Evolutionary conservation across 1,140 invertebrate species (phyloP), one percentile per base, ranked within the genome.

Genomic region (Anagrus nilaparvatae): DNA sequence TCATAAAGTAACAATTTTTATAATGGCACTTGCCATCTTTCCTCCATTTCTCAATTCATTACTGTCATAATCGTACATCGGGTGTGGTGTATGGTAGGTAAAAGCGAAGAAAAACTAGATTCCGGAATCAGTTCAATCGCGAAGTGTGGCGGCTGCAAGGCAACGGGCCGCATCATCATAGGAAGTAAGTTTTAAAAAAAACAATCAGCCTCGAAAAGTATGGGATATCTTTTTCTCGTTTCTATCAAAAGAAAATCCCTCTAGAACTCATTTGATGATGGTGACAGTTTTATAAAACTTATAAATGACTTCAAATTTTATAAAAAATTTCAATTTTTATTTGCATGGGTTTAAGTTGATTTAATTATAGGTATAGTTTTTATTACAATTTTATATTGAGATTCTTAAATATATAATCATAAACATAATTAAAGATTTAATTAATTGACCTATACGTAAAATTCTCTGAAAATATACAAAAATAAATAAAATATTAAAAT

Each of bases 21-120:
- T 21, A 23, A 42, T n/a, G 30, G 33, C 44, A 34, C 12, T 19
- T 29, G 45, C 35, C 45, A 39, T 47, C 44, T 54, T 58, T 53
- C 51, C 46, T 57, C 51, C 53, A 58, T 54, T 53, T 61, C 47
- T 58, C 57, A 56, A 57, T 59, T 61, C 59, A 61, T 63, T 63
- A 48, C 54, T 61, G 48, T 63, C 60, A 62, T 63, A 54, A 61
- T 63, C 58, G 58, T 61, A 60, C 58, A 63, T 62, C 57, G 58
- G 58, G 41, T n/a, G n/a, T 61, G 57, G 56, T 63, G 52, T 62
- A 63, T 62, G 60, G 56, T 63, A 63, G 61, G 60, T 61, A 63
- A 63, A 61, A 50, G 62, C 56, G 59, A 61, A 53, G 60, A 62
- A 57, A 63, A 63, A 60, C 58, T 63, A 59, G 57, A 62, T 60